phyloP scores from a whole-genome alignment of 2,113 vertebrate genomes.

The Raphicerus campestris region DNA sequence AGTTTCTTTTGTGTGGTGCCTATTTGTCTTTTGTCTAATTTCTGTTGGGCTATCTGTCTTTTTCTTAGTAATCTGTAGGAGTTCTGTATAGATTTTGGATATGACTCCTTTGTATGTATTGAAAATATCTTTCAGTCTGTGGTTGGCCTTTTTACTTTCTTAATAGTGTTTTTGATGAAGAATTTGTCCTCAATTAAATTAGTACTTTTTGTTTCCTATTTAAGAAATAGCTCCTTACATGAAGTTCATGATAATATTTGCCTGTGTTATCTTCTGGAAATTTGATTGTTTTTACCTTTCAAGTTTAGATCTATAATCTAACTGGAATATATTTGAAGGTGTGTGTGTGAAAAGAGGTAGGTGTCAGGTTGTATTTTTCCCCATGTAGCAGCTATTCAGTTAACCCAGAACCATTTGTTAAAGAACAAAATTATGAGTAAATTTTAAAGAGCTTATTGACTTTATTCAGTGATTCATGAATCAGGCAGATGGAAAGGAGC shows the following conservation, averaged over 20 bases:
- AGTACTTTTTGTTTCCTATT: not conserved
- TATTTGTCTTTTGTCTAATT: not conserved
- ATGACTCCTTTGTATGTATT: not conserved
- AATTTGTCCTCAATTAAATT: not conserved
- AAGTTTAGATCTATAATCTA: not conserved
- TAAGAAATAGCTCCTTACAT: not conserved
- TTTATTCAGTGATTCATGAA: not conserved
- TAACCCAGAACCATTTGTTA: not conserved
- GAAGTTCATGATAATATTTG: not conserved
- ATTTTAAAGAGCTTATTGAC: not conserved
- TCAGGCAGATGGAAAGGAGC: not conserved
- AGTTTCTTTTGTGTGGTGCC: not conserved
- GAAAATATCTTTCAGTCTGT: not conserved
- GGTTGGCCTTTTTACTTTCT: slow-evolving; percentile 4
- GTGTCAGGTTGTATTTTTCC: not conserved
- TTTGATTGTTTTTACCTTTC: not conserved
- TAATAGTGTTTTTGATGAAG: not conserved
- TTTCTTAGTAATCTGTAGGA: slow-evolving; percentile 13
- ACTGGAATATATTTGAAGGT: not conserved
- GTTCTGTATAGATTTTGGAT: not conserved
- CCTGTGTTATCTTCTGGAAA: not conserved
- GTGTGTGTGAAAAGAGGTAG: not conserved
- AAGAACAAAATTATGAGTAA: not conserved
- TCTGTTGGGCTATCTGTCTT: not conserved
- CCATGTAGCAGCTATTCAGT: not conserved